phyloP scores from a whole-genome alignment of 2,797 vertebrate species.

The Melanogrammus aeglefinus region DNA sequence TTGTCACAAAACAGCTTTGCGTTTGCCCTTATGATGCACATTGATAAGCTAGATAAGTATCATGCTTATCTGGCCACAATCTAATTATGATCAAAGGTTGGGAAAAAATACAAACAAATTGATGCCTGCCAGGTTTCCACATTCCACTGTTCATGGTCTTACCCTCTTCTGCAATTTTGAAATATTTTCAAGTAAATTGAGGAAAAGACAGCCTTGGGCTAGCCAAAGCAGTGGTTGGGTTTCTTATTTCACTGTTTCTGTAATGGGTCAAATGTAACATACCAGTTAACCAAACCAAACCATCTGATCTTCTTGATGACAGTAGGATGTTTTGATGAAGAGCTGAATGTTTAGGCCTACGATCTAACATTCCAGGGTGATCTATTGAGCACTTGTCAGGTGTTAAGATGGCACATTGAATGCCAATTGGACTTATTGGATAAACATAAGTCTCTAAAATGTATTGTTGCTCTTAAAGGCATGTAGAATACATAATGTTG shows the following conservation, averaged over 20 bases:
- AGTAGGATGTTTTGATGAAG: background rate
- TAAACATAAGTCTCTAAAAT: no score
- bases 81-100: background rate
- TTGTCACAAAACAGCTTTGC: background rate
- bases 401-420: no score
- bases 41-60: background rate
- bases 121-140: background rate
- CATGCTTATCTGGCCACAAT: background rate
- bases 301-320: background rate
- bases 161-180: background rate
- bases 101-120: background rate
- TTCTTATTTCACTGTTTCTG: background rate
- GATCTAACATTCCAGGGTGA: no score
- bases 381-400: no score
- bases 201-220: background rate
- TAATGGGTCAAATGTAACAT: background rate
- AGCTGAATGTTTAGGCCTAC: no score
- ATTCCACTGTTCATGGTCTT: background rate
- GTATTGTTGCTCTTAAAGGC: no score
- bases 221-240: background rate
- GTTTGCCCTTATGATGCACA: background rate
- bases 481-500: background rate
- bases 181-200: background rate
- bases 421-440: no score
- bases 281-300: background rate